Evolutionary conservation across 2,888 invertebrate genomes (phyloP), one percentile per base, ranked within the genome.

Genomic region (Drosophila falleni): DNA sequence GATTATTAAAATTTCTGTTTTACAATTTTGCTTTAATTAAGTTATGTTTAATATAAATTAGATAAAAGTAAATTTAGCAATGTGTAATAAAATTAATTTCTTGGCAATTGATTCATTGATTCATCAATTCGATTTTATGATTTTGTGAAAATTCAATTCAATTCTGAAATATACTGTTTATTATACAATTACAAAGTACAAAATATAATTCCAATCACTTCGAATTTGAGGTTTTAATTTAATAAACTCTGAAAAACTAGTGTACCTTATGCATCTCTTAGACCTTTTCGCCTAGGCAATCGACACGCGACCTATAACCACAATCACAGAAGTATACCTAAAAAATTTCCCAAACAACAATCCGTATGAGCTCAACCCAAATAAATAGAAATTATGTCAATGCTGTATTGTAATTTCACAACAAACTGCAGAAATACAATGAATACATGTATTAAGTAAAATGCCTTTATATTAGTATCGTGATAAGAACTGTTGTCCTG

Each of bases 311-410:
- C n/a, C 46, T 19, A 41, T 13, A 49, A 55, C 74, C 65, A 68
- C 65, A 55, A 39, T 44, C 35, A 13, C 29, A 15, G 16, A 62
- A 60, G 39, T 75, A 55, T 23, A n/a, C n/a, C n/a, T n/a, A n/a
- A 71, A 2, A 65, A 78, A 70, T 73, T 81, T 64, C 62, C 78
- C 66, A 50, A 58, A 56, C 55, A 51, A 51, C 39, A 29, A 4
- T 19, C 39, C 35, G 41, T 23, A 71, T 89, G 80, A 89, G 71
- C 66, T 83, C 65, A 87, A 61, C 54, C 33, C 66, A 74, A 89
- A 85, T 78, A 87, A 80, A 86, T 87, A 86, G 85, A 76, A 89
- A 87, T 89, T 89, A 86, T 89, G 82, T 87, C 86, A 89, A 81
- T 72, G 37, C 31, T 15, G n/a, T 56, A 81, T 71, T 72, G 74